A percentile compares a stretch with the other conserved stretches of the same genome.
Conservation (phyloP, 2,113 vertebrate species). For the Leuciscus idus region DNA sequence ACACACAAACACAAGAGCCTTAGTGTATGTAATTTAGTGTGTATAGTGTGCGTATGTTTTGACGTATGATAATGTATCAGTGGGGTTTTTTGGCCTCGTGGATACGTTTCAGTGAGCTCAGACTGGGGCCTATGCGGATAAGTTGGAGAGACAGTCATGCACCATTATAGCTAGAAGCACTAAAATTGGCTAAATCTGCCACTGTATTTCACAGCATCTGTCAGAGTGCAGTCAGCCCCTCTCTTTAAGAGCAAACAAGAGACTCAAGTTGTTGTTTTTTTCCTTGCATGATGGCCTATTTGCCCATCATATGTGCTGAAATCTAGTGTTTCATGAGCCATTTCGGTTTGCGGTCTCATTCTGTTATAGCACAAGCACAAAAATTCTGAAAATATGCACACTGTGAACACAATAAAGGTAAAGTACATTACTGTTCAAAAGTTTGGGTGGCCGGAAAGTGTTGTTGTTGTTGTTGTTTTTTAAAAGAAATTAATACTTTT, state of each 20-base stretch:
- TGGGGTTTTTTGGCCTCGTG: conserved; percentile 23
- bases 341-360: conserved; percentile 19
- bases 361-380: background rate
- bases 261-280: conserved; percentile 49
- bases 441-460: background rate
- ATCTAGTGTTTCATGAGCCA: conserved; percentile 4
- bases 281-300: conserved; percentile 39
- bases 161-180: conserved; percentile 57
- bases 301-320: conserved; percentile 30
- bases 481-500: background rate
- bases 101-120: conserved; percentile 36
- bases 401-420: background rate
- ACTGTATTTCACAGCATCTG: conserved; percentile 65
- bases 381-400: background rate
- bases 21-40: conserved; percentile 38
- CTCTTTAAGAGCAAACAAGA: conserved; percentile 58
- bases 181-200: conserved; percentile 64
- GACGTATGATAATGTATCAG: conserved; percentile 37
- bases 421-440: background rate
- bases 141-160: conserved; percentile 50
- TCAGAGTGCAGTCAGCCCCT: conserved; percentile 46
- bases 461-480: background rate
- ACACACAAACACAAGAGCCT: conserved; percentile 61
- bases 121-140: conserved; percentile 32
- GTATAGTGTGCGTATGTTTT: conserved; percentile 35